Conservation (phyloP, 2,888 invertebrate genomes). For the Zygogramma bicolorata region DNA sequence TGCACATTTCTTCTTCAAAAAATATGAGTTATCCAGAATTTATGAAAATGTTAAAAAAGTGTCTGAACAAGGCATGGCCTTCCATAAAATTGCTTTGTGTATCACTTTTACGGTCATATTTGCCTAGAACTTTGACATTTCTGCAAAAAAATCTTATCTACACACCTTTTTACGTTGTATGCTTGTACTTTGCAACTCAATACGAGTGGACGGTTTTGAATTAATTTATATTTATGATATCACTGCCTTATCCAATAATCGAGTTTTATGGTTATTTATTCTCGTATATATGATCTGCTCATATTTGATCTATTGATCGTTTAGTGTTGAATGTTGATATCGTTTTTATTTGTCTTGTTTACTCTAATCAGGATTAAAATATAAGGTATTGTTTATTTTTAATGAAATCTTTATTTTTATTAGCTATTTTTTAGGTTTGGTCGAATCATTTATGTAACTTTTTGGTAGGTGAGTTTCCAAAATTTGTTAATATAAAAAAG, state of each 20-base stretch:
- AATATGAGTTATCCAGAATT: too few species aligned
- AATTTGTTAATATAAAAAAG: conserved; percentile 63
- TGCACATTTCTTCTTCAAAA: too few species aligned
- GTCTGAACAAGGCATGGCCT: too few species aligned
- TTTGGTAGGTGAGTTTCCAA: conserved; percentile 62
- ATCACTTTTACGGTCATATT: too few species aligned
- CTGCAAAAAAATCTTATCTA: too few species aligned
- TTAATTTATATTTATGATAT: conserved; percentile 60
- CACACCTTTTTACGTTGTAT: too few species aligned
- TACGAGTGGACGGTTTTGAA: conserved; percentile 31
- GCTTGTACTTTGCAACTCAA: too few species aligned
- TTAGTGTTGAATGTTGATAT: conserved; percentile 63
- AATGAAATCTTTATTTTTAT: conserved; percentile 59
- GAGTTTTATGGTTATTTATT: conserved; percentile 56
- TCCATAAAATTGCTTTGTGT: too few species aligned
- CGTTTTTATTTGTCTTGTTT: conserved; percentile 66
- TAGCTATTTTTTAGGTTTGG: conserved; percentile 56
- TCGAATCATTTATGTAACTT: conserved; percentile 57
- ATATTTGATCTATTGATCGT: conserved; percentile 50
- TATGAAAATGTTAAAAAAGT: too few species aligned
- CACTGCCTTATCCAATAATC: conserved; percentile 60
- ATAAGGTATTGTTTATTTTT: conserved; percentile 62
- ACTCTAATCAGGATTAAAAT: conserved; percentile 65
- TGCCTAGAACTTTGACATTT: too few species aligned
- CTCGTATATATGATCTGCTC: conserved; percentile 54